Percentiles rank a stretch among this genome's conserved stretches.
phyloP scores from a whole-genome alignment of 2,113 vertebrate species.

The Tichodroma muraria region DNA sequence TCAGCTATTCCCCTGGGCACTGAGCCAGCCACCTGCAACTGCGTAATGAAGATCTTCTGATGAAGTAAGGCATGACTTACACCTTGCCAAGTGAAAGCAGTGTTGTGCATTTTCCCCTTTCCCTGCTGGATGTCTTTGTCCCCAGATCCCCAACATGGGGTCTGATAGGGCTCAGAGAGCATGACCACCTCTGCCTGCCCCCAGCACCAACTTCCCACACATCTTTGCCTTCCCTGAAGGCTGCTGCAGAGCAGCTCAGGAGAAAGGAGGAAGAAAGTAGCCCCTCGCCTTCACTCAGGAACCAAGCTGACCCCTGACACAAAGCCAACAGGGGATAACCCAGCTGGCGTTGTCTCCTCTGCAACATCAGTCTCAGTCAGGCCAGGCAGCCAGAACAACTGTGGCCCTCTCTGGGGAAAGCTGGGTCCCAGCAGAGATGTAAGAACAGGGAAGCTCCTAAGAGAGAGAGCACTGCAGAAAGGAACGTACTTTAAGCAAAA shows the following conservation, averaged over 20 bases:
- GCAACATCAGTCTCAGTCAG: background rate
- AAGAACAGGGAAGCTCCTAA: background rate
- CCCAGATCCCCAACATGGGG: accelerated
- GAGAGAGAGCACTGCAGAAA: background rate
- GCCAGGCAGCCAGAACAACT: background rate
- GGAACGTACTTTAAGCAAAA: conserved; percentile 50
- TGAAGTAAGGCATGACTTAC: background rate
- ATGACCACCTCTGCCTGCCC: background rate
- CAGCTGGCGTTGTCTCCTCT: background rate
- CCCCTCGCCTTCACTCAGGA: background rate
- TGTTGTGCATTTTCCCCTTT: background rate
- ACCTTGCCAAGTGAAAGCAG: background rate
- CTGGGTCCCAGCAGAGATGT: background rate
- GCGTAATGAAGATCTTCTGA: background rate
- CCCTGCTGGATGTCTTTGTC: background rate
- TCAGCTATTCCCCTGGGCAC: background rate
- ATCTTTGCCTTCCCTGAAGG: accelerated
- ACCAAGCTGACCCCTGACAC: background rate
- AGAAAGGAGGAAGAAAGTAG: background rate
- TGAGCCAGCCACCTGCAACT: background rate
- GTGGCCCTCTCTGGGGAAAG: background rate
- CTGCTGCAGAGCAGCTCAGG: background rate
- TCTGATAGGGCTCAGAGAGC: background rate
- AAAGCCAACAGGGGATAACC: background rate
- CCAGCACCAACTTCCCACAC: background rate